These are phyloP conservation scores for Clarias platycephalus DNA, from an alignment of 2,797 vertebrate genomes.

Conservation along the genomic window DNA sequence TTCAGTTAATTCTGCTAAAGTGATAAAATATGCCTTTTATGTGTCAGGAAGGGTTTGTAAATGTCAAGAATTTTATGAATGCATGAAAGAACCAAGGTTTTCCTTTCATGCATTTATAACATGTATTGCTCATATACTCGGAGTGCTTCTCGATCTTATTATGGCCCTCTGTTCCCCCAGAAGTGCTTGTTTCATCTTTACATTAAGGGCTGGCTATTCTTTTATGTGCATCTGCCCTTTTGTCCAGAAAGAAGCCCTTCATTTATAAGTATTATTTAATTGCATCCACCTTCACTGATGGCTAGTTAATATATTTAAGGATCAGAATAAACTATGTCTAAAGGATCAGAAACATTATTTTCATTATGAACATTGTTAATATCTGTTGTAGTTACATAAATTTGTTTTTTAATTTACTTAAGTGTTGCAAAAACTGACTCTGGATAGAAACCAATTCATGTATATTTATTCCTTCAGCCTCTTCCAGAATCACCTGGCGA, in stretches of 20 bases:
- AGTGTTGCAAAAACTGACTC: not conserved
- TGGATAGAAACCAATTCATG: not conserved
- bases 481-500: not conserved
- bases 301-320: not conserved
- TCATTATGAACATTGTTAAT: not conserved
- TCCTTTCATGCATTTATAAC: not conserved
- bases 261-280: constrained; percentile 39
- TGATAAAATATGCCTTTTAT: not conserved
- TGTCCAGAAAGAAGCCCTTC: constrained; percentile 14
- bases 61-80: not conserved
- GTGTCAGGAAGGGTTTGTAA: not conserved
- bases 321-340: too few relatives aligned
- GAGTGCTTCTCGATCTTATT: constrained; percentile 18
- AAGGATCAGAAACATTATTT: too few relatives aligned
- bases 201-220: constrained; percentile 18
- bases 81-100: not conserved
- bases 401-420: not conserved
- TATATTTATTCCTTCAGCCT: constrained; percentile 7
- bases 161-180: constrained; percentile 51
- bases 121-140: constrained; percentile 5
- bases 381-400: not conserved
- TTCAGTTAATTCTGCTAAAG: not conserved
- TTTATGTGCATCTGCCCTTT: constrained; percentile 42
- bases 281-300: not conserved
- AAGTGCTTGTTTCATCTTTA: constrained; percentile 63